Evolutionary conservation across 2,113 vertebrate species (phyloP).

Genomic region (Dasyornis broadbenti): DNA sequence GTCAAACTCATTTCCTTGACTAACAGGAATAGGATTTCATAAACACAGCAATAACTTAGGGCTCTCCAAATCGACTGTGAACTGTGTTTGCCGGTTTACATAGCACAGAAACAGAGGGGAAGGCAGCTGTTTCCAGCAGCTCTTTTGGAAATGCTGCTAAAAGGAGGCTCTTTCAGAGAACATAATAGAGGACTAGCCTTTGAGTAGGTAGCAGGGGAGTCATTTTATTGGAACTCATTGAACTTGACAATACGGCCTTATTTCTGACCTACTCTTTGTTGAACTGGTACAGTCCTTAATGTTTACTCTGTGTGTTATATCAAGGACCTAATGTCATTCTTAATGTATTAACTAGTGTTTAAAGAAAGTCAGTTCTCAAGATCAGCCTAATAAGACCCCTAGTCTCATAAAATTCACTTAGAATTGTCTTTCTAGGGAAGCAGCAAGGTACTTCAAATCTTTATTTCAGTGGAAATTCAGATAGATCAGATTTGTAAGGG

Average conservation of each 20-base stretch:
- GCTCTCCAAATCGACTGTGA: not conserved
- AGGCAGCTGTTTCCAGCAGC: not conserved
- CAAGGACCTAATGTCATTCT: not conserved
- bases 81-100: accelerated
- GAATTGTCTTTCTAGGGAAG: not conserved
- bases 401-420: not conserved
- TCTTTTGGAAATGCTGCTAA: not conserved
- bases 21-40: constrained; percentile 56
- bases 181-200: not conserved
- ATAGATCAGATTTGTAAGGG: not conserved
- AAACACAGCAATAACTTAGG: constrained; percentile 16
- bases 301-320: not conserved
- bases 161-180: not conserved
- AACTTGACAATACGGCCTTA: not conserved
- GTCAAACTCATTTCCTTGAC: constrained; percentile 56
- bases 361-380: not conserved
- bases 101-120: not conserved
- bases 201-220: not conserved
- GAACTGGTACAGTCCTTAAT: not conserved
- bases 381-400: not conserved
- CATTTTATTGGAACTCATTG: not conserved
- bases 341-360: not conserved
- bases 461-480: not conserved
- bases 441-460: not conserved
- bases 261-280: not conserved